phyloP scores from a whole-genome alignment of 2,113 vertebrate genomes.

The Podarcis raffonei region DNA sequence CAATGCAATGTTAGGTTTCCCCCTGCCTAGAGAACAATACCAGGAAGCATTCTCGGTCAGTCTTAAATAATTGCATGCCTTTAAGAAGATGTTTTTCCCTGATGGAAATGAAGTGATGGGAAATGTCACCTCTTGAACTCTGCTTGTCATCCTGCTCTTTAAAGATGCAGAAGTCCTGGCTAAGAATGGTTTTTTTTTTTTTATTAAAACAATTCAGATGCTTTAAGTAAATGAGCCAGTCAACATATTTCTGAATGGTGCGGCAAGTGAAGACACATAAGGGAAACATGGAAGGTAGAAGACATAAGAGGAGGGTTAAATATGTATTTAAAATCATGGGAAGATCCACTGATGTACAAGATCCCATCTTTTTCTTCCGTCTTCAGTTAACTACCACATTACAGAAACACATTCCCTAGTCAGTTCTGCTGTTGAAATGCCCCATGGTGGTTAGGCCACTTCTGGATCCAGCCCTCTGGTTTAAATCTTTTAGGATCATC shows the following conservation, averaged over 20 bases:
- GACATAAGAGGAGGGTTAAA: background rate
- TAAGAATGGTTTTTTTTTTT: background rate
- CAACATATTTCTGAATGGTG: background rate
- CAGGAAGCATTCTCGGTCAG: background rate
- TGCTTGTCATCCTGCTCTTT: background rate
- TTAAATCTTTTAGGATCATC: background rate
- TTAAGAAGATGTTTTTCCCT: background rate
- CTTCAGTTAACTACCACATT: background rate
- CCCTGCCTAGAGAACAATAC: background rate
- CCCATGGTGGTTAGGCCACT: too few relatives aligned
- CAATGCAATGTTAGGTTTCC: background rate
- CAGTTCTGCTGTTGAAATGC: background rate
- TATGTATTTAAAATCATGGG: background rate
- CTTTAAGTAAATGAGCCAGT: background rate
- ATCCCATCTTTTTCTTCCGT: background rate
- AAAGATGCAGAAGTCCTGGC: background rate
- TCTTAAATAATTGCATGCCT: background rate
- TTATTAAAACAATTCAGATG: background rate
- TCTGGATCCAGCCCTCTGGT: background rate
- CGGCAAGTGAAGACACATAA: background rate
- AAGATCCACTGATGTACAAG: background rate
- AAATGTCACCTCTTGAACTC: background rate
- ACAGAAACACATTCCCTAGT: background rate
- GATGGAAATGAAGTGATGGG: background rate
- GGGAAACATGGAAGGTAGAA: too few relatives aligned